Evolutionary conservation across 2,888 invertebrate species (phyloP), one percentile per base, ranked within the genome.

Genomic region (Ophion ellenae): DNA sequence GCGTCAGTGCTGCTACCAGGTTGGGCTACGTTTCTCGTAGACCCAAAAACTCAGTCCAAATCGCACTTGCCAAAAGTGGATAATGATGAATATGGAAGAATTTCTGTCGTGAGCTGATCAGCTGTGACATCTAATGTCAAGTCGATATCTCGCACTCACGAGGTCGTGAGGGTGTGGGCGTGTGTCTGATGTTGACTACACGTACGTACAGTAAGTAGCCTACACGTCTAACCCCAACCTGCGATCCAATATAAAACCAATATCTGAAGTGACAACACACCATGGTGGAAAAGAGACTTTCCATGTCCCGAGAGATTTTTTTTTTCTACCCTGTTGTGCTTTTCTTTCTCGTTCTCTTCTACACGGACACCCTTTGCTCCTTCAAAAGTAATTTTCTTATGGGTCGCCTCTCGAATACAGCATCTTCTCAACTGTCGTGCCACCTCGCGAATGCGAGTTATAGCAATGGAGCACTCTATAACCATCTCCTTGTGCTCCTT

Each of bases 241-340:
- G 63, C 77, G 90, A 90, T 90, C 89, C 88, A 90, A 91, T 91
- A 91, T 89, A 90, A 91, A 90, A 89, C 87, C 90, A 91, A 91
- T 91, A 91, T 90, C 89, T 84, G 83, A 88, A 91, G 88, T 90
- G 89, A 89, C 89, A 89, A 85, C 87, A 57, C 61, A 66, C 74
- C 59, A 28, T 32, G 74, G 75, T 61, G 59, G 28, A 78, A 71
- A 70, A 70, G 78, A 78, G 79, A 75, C 66, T 81, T 71, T 61
- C 73, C 77, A 45, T 64, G 59, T 86, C 71, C 84, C 76, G 20
- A 36, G 82, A 79, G 86, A 84, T 67, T 47, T 74, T 74, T 76
- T 76, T 82, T 76, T 82, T 61, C 4, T 40, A n/a, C 32, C 47
- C 79, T 28, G 36, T 80, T 64, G 45, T 47, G 59, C 86, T 67